These are phyloP conservation scores for Crossaster papposus DNA, from an alignment of 53 echinoderm and acorn worm genomes.

Conservation along the genomic window DNA sequence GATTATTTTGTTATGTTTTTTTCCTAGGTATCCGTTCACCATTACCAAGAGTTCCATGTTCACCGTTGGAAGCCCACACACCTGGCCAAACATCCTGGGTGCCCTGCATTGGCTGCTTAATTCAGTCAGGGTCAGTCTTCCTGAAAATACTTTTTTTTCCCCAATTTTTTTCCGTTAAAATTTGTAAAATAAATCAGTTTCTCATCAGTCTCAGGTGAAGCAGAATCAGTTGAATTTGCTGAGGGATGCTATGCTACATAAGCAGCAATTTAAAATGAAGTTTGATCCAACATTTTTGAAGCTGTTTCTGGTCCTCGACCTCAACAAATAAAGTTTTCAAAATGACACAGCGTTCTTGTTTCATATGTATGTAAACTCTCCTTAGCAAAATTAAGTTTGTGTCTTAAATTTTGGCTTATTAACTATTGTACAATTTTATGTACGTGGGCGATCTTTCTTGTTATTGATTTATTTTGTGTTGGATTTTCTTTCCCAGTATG, in stretches of 20 bases:
- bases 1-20: not conserved
- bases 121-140: constrained; percentile 70
- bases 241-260: too few species aligned
- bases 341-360: too few species aligned
- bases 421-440: too few species aligned
- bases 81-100: constrained; percentile 91
- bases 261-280: too few species aligned
- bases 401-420: too few species aligned
- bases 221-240: not conserved
- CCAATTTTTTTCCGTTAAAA: not conserved
- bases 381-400: too few species aligned
- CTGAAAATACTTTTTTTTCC: too few species aligned
- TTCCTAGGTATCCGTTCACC: constrained; percentile 83
- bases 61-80: constrained; percentile 90
- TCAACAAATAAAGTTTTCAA: too few species aligned
- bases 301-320: not conserved
- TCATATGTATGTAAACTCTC: too few species aligned
- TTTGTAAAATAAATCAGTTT: not conserved
- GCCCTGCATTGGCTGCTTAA: constrained; percentile 92
- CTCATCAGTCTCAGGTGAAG: not conserved
- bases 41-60: constrained; percentile 94
- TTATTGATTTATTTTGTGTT: constrained; percentile 4
- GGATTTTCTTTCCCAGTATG: constrained; percentile 69
- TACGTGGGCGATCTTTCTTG: too few species aligned
- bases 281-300: not conserved